Percentiles rank a stretch among this genome's conserved stretches.
Conservation (phyloP, 2,113 vertebrate species). For the Oenanthe oenanthe region DNA sequence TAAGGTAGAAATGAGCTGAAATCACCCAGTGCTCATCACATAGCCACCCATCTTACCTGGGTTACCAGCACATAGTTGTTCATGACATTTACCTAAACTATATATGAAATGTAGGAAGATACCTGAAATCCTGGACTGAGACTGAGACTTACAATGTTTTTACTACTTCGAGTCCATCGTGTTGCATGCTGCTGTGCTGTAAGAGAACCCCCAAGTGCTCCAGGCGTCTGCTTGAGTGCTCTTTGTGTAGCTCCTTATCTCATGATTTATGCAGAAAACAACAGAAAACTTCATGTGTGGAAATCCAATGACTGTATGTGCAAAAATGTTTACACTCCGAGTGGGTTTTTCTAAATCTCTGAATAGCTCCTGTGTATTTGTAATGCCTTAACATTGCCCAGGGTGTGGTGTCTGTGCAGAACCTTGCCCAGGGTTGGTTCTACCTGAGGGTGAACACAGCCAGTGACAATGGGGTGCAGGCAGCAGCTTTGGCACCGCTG, state of each 20-base stretch:
- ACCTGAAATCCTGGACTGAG: neutral
- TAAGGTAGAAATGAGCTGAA: constrained; percentile 44
- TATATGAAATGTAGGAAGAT: neutral
- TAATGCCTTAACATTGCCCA: constrained; percentile 17
- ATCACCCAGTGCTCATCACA: constrained; percentile 41
- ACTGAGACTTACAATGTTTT: constrained; percentile 13
- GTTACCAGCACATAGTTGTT: neutral
- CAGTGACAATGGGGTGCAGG: neutral
- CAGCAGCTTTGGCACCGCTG: neutral
- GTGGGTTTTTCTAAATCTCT: neutral
- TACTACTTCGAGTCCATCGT: constrained; percentile 25
- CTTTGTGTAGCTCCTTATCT: constrained; percentile 57
- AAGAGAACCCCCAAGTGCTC: constrained; percentile 52
- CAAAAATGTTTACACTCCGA: neutral
- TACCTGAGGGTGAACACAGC: neutral
- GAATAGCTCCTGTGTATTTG: constrained; percentile 16
- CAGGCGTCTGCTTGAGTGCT: constrained; percentile 25
- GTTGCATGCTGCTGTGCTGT: constrained; percentile 68
- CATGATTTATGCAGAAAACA: constrained; percentile 54
- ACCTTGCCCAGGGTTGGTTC: neutral
- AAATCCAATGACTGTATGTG: neutral
- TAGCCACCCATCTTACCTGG: neutral
- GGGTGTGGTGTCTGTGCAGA: neutral
- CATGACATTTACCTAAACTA: constrained; percentile 42
- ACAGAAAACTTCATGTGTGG: neutral